Evolutionary conservation across 1,140 invertebrate genomes (phyloP).

Genomic region (Rhysida immarginata): DNA sequence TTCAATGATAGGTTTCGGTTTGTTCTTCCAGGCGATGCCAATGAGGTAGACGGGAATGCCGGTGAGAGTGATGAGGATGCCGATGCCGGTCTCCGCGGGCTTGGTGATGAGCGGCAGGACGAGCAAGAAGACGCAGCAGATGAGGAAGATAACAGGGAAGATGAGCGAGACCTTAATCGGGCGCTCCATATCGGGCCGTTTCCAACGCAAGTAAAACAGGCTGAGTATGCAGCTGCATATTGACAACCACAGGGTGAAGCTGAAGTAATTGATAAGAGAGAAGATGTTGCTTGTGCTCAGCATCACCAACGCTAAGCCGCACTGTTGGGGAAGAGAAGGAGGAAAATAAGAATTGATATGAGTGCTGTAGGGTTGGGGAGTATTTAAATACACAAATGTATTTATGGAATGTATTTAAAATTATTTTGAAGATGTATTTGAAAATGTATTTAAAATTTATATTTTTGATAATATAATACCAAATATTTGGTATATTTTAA

Average conservation of each 20-base stretch:
- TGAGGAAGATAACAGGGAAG: constrained; percentile 38
- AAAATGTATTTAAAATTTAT: no score
- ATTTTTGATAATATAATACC: no score
- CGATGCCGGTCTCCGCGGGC: constrained; percentile 28
- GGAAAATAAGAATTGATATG: constrained; percentile 4
- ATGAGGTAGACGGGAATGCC: constrained; percentile 39
- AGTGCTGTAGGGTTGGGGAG: neutral
- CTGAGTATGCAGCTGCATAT: constrained; percentile 56
- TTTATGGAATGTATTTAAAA: no score
- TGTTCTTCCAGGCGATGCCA: constrained; percentile 26
- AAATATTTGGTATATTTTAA: no score
- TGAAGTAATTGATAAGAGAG: constrained; percentile 59
- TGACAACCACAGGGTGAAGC: constrained; percentile 62
- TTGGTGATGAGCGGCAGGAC: constrained; percentile 33
- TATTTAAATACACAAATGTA: neutral
- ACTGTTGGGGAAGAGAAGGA: constrained; percentile 37
- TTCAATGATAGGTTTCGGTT: neutral
- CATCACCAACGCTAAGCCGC: constrained; percentile 52
- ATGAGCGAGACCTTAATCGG: constrained; percentile 59
- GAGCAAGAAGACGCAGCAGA: constrained; percentile 36
- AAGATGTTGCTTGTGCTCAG: constrained; percentile 52
- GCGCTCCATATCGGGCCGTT: constrained; percentile 50
- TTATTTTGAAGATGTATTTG: no score
- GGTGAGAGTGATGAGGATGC: constrained; percentile 28
- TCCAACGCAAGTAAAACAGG: constrained; percentile 57